These are phyloP conservation scores for Danio choprae DNA, from an alignment of 2,797 vertebrate species.

Conservation along the genomic window DNA sequence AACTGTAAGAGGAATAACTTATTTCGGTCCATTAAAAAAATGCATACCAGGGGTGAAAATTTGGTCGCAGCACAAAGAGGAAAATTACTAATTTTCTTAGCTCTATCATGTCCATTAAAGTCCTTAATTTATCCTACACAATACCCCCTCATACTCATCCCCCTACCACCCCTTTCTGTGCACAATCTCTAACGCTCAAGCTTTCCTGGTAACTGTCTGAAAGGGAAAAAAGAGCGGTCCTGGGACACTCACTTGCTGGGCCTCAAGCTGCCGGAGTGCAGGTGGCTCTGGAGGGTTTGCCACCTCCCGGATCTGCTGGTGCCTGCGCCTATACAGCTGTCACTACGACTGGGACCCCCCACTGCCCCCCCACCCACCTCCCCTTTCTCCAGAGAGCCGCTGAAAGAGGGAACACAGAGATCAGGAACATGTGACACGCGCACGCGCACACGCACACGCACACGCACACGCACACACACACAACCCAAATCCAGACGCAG, in stretches of 20 bases:
- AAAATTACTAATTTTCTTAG: neutral
- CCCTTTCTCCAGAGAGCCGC: slow-evolving; percentile 90
- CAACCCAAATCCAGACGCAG: too few species aligned
- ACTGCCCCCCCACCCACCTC: slow-evolving; percentile 87
- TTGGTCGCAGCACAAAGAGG: too few species aligned
- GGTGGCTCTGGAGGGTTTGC: slow-evolving; percentile 97
- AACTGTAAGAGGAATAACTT: too few species aligned
- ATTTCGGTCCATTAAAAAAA: too few species aligned
- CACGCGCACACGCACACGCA: too few species aligned
- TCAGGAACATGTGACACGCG: neutral
- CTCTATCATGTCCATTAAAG: neutral
- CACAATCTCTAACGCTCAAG: too few species aligned
- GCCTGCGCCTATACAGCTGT: slow-evolving; percentile 88
- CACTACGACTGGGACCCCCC: slow-evolving; percentile 90
- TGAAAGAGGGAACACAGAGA: slow-evolving; percentile 65
- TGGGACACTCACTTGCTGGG: slow-evolving; percentile 94
- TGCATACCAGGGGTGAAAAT: too few species aligned
- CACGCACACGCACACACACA: too few species aligned
- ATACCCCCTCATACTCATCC: too few species aligned
- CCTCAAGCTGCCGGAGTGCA: slow-evolving; percentile 96
- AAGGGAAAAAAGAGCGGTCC: neutral
- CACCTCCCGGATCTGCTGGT: slow-evolving; percentile 92
- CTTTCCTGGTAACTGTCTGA: too few species aligned
- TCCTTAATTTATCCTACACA: neutral
- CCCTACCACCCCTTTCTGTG: too few species aligned